Evolutionary conservation across 2,888 invertebrate species (phyloP), one percentile per base, ranked within the genome.

Genomic region (Anticlea derivata): DNA sequence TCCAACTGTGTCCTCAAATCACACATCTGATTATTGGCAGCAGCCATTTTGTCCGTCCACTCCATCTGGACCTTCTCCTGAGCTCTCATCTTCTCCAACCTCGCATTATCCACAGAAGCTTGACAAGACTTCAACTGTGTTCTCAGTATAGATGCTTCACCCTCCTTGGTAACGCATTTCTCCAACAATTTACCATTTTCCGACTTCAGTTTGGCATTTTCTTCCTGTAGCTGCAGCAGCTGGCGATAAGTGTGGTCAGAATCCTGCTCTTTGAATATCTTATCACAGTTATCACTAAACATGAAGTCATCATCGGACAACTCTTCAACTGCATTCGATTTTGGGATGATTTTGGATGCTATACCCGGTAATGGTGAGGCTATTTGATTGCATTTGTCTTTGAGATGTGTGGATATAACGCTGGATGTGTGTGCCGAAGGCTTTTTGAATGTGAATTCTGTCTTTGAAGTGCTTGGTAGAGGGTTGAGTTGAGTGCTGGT

Each of bases 161-260:
- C 93, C 65, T 92, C 92, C 62, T 92, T 92, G 0, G 91, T 92
- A 0, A 91, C 82, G 78, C 86, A 91, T 72, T 91, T 86, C 33
- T 91, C 88, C 30, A 84, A 60, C 27, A 90, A 66, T 56, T 84
- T 88, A 1, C 86, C 86, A 67, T 89, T 88, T 49, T 89, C 88
- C 0, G 82, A 82, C 54, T 84, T 88, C 5, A 90, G 61, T 58
- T 85, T 88, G 1, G 73, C 66, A 73, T 86, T 87, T 46, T 90
- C 86, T 43, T 88, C 84, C 66, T 86, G 80, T 8, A 88, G 49
- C 51, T 80, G 74, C 1, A 87, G 61, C 7, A 87, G 55, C 51
- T 87, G 86, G 4, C 68, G 65, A 50, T 83, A 86, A n/a, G 83
- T 60, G 43, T 78, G 64, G 31, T 84, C 76, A 0, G 77, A 60